Percentiles rank a stretch among this genome's conserved stretches.
Evolutionary conservation across 2,113 vertebrate species (phyloP).

Genomic region (Apus apus): DNA sequence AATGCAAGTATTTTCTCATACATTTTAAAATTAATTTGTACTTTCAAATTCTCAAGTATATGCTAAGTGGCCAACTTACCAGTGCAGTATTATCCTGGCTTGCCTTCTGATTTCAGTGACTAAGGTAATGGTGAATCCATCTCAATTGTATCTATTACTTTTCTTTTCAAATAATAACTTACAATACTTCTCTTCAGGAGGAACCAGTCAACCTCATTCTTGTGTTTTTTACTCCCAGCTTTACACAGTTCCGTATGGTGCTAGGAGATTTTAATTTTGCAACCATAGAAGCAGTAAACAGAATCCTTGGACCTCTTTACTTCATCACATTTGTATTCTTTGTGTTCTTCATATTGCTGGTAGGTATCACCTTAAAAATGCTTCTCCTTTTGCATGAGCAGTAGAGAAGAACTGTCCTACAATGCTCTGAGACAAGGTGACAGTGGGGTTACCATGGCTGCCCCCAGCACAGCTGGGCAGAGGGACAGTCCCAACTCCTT

Average conservation of each 20-base stretch:
- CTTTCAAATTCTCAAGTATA: neutral
- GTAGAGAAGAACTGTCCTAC: neutral
- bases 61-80: neutral
- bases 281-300: conserved; percentile 65
- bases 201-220: neutral
- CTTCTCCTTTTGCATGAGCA: neutral
- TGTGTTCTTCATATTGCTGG: conserved; percentile 77
- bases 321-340: conserved; percentile 80
- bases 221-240: conserved; percentile 56
- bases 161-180: neutral
- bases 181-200: neutral
- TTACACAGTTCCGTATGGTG: conserved; percentile 77
- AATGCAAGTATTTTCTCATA: neutral
- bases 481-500: neutral
- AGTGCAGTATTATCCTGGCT: neutral
- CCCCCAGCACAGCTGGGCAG: neutral
- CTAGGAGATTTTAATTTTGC: conserved; percentile 79
- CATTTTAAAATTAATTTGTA: neutral
- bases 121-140: neutral
- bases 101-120: neutral
- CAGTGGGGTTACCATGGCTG: neutral
- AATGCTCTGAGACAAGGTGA: neutral
- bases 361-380: conserved; percentile 40
- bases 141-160: neutral
- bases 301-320: conserved; percentile 77